These are phyloP conservation scores for Meloidogyne floridensis DNA, from an alignment of 1,140 invertebrate genomes.

Conservation along the genomic window DNA sequence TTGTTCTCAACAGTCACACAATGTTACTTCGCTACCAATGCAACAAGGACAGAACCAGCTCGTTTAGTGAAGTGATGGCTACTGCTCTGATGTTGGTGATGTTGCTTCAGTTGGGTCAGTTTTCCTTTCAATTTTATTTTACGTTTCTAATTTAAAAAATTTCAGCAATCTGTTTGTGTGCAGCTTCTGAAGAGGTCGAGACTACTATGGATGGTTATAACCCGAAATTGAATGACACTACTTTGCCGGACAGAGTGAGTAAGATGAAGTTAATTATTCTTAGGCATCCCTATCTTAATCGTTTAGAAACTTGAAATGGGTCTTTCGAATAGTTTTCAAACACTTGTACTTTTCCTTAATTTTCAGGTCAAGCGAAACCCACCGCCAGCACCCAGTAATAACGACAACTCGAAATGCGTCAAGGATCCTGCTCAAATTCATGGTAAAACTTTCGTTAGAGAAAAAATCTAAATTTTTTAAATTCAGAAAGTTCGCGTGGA, in stretches of 20 bases:
- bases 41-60: not conserved
- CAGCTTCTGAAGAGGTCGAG: conserved; percentile 4
- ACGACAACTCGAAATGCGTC: not conserved
- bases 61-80: not conserved
- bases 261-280: not conserved
- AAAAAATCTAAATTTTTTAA: not conserved
- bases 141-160: not conserved
- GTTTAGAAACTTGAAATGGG: no score
- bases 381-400: not conserved
- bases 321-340: not conserved
- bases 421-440: no score
- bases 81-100: not conserved
- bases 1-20: not conserved
- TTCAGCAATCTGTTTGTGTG: not conserved
- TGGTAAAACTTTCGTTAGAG: not conserved
- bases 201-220: not conserved
- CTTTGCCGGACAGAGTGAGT: not conserved
- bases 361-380: not conserved
- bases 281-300: no score
- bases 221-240: not conserved
- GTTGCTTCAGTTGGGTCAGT: not conserved
- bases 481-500: not conserved
- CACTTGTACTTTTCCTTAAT: not conserved
- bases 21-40: not conserved
- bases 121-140: not conserved